Evolutionary conservation across 2,888 invertebrate genomes (phyloP).

Genomic region (Drosophila fungiperda): DNA sequence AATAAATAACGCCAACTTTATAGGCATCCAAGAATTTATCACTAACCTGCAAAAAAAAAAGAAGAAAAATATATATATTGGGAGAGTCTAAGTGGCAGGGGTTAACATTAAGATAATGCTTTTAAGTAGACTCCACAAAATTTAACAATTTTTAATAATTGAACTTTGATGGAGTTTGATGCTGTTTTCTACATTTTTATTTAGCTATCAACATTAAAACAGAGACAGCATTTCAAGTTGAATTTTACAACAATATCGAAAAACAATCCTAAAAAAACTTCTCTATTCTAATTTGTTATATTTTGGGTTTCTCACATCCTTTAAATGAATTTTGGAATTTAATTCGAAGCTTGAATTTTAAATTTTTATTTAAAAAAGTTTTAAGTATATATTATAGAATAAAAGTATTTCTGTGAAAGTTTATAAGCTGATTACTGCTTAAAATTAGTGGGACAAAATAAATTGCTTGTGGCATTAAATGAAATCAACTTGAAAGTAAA

Average conservation of each 20-base stretch:
- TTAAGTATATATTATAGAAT: not conserved
- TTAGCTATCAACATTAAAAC: not conserved
- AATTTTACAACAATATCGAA: not conserved
- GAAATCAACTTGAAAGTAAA: not conserved
- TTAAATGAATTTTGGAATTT: not conserved
- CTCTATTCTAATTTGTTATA: not conserved
- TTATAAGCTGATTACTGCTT: not conserved
- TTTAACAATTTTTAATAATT: slow-evolving; percentile 60
- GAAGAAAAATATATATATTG: slow-evolving; percentile 7
- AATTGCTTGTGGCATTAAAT: not conserved
- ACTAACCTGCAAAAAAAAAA: slow-evolving; percentile 68
- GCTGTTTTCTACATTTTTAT: not conserved
- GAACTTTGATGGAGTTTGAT: not conserved
- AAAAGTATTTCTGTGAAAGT: not conserved
- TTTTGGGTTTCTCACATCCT: not conserved
- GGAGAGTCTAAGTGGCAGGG: not conserved
- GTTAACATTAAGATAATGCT: slow-evolving; percentile 5
- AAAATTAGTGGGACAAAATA: not conserved
- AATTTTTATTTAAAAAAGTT: not conserved
- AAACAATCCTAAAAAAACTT: not conserved
- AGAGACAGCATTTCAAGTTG: not conserved
- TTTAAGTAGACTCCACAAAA: not conserved
- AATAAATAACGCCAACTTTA: slow-evolving; percentile 87
- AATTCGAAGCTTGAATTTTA: not conserved
- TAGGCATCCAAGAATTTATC: slow-evolving; percentile 87